These are phyloP conservation scores for Arbacia lixula DNA, from an alignment of 53 echinoderm and acorn worm species.

Conservation along the genomic window DNA sequence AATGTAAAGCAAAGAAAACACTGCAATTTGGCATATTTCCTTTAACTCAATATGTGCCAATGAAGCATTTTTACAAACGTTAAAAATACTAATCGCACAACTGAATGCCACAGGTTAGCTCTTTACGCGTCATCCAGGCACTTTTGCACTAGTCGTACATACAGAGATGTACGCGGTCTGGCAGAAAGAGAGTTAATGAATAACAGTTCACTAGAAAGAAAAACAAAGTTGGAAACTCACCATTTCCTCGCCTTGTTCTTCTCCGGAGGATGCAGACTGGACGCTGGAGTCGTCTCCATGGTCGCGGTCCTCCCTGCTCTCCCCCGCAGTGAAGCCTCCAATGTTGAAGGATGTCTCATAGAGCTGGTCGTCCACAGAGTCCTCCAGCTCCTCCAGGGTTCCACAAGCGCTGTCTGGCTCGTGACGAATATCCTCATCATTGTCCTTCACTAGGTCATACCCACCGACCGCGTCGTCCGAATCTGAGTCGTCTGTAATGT, in stretches of 20 bases:
- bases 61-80: too few species aligned
- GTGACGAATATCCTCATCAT: slow-evolving; percentile 48
- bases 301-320: background rate
- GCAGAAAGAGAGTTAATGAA: too few species aligned
- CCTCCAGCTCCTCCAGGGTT: slow-evolving; percentile 50
- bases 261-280: slow-evolving; percentile 39
- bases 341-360: slow-evolving; percentile 21
- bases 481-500: slow-evolving; percentile 28
- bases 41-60: too few species aligned
- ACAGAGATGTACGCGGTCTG: too few species aligned
- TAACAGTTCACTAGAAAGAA: too few species aligned
- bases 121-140: too few species aligned
- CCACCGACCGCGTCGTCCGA: slow-evolving; percentile 43
- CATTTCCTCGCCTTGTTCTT: slow-evolving; percentile 9
- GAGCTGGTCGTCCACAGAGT: slow-evolving; percentile 37
- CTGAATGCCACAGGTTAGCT: too few species aligned
- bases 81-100: too few species aligned
- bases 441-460: slow-evolving; percentile 11
- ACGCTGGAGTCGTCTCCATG: slow-evolving; percentile 19
- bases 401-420: slow-evolving; percentile 54
- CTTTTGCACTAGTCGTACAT: too few species aligned
- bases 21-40: too few species aligned
- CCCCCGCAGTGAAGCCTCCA: slow-evolving; percentile 10
- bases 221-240: slow-evolving; percentile 6
- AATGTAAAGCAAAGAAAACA: too few species aligned